Percentiles rank a stretch among this genome's conserved stretches.
phyloP scores from a whole-genome alignment of 2,797 vertebrate species.

The Lutjanus argentimaculatus region DNA sequence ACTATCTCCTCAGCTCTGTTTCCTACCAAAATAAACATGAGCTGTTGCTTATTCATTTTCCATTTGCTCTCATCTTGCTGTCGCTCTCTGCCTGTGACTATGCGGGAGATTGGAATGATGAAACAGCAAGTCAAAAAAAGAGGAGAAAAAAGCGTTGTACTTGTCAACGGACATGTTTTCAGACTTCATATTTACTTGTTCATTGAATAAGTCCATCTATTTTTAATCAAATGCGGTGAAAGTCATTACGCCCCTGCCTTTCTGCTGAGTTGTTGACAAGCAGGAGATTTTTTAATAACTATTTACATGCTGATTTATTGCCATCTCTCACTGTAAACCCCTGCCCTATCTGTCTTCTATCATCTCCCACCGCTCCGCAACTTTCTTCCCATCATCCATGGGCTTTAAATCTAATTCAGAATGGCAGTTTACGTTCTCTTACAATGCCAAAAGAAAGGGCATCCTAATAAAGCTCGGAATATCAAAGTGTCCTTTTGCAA shows the following conservation, averaged over 20 bases:
- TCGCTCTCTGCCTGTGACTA: slow-evolving; percentile 19
- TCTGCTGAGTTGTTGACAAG: slow-evolving; percentile 34
- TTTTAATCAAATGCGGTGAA: slow-evolving; percentile 36
- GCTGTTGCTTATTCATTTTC: slow-evolving; percentile 48
- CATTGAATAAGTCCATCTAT: background rate
- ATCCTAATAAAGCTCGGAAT: slow-evolving; percentile 70
- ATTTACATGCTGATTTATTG: slow-evolving; percentile 33
- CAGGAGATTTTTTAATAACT: slow-evolving; percentile 30
- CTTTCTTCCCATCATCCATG: slow-evolving; percentile 19
- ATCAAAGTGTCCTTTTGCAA: slow-evolving; percentile 74
- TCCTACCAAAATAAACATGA: slow-evolving; percentile 46
- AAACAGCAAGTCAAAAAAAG: slow-evolving; percentile 14
- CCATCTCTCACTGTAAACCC: slow-evolving; percentile 32
- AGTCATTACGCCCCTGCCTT: background rate
- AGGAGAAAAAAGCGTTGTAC: background rate
- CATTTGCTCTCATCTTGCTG: slow-evolving; percentile 48
- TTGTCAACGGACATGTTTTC: slow-evolving; percentile 13
- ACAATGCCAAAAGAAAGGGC: slow-evolving; percentile 76
- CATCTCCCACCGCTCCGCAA: slow-evolving; percentile 32
- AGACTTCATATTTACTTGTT: slow-evolving; percentile 3
- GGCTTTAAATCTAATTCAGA: slow-evolving; percentile 58
- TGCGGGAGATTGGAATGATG: slow-evolving; percentile 23
- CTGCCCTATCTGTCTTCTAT: slow-evolving; percentile 38
- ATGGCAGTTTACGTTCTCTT: slow-evolving; percentile 57
- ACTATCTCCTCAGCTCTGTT: slow-evolving; percentile 26